Percentiles rank a stretch among this genome's conserved stretches.
These are phyloP conservation scores for Petromus typicus DNA, from an alignment of 2,113 vertebrate species.

Conservation along the genomic window DNA sequence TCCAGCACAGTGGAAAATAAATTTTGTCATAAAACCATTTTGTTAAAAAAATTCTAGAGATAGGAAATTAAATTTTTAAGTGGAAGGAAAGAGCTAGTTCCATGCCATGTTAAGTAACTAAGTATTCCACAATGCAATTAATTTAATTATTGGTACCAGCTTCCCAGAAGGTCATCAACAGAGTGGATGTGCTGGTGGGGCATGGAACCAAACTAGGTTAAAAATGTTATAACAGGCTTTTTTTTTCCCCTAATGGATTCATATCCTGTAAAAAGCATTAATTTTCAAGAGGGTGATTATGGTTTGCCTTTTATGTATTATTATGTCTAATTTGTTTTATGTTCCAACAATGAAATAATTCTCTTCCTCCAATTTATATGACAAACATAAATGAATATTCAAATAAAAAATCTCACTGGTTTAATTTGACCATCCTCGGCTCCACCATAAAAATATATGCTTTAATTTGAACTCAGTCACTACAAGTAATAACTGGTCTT, in stretches of 20 bases:
- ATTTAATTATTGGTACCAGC: slow-evolving; percentile 79
- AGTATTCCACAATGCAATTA: slow-evolving; percentile 75
- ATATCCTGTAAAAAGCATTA: slow-evolving; percentile 81
- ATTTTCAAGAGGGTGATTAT: slow-evolving; percentile 85
- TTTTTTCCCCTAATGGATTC: slow-evolving; percentile 82
- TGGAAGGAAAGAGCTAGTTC: slow-evolving; percentile 59
- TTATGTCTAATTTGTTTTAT: slow-evolving; percentile 88
- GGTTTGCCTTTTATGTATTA: slow-evolving; percentile 84
- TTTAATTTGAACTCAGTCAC: slow-evolving; percentile 63
- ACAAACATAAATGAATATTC: slow-evolving; percentile 85
- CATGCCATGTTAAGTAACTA: slow-evolving; percentile 66
- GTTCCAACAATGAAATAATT: slow-evolving; percentile 86
- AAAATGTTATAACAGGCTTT: slow-evolving; percentile 83
- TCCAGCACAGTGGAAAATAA: background rate
- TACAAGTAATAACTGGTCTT: slow-evolving; percentile 71
- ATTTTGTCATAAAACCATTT: slow-evolving; percentile 47
- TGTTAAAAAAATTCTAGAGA: slow-evolving; percentile 35
- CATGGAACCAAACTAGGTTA: slow-evolving; percentile 75
- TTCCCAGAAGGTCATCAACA: slow-evolving; percentile 76
- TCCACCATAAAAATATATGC: slow-evolving; percentile 66
- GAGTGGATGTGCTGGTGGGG: slow-evolving; percentile 52
- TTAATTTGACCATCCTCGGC: slow-evolving; percentile 80
- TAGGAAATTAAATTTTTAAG: slow-evolving; percentile 43
- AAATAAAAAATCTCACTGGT: slow-evolving; percentile 81
- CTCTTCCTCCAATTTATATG: slow-evolving; percentile 83